phyloP scores from a whole-genome alignment of 2,888 invertebrate genomes.

The Melolontha melolontha region DNA sequence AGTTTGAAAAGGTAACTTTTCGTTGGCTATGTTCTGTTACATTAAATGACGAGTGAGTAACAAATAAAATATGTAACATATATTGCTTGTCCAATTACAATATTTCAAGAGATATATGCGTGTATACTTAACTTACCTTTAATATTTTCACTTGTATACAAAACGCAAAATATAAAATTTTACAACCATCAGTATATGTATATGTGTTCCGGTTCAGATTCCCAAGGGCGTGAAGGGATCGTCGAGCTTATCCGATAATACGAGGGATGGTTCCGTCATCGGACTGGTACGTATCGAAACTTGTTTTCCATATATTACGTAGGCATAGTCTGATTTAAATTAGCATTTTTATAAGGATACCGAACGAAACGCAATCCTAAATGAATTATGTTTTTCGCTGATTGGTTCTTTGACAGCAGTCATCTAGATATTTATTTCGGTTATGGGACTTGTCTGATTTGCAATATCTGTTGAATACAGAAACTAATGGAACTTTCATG shows the following conservation, averaged over 20 bases:
- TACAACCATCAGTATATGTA: no score
- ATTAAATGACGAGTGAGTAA: no score
- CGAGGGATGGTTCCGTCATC: slow-evolving; percentile 1
- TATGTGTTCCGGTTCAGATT: not conserved
- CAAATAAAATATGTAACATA: no score
- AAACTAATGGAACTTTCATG: slow-evolving; percentile 22
- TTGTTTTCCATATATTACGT: slow-evolving; percentile 51
- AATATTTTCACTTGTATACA: no score
- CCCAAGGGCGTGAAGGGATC: not conserved
- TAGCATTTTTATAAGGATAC: slow-evolving; percentile 52
- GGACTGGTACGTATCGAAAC: slow-evolving; percentile 42
- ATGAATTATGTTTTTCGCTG: slow-evolving; percentile 47
- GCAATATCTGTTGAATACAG: slow-evolving; percentile 23
- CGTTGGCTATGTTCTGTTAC: no score
- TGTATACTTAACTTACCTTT: no score
- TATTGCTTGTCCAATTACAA: no score
- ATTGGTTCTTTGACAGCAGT: slow-evolving; percentile 45
- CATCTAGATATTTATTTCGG: slow-evolving; percentile 42
- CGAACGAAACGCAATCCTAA: slow-evolving; percentile 44
- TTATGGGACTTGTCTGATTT: not conserved
- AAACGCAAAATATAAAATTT: no score
- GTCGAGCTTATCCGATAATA: not conserved
- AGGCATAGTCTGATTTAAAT: slow-evolving; percentile 51
- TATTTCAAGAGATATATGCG: no score
- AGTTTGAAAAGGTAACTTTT: no score